Evolutionary conservation across 92 coral and sea anemone genomes (phyloP).

Genomic region (Umimayanthus chanpuru): DNA sequence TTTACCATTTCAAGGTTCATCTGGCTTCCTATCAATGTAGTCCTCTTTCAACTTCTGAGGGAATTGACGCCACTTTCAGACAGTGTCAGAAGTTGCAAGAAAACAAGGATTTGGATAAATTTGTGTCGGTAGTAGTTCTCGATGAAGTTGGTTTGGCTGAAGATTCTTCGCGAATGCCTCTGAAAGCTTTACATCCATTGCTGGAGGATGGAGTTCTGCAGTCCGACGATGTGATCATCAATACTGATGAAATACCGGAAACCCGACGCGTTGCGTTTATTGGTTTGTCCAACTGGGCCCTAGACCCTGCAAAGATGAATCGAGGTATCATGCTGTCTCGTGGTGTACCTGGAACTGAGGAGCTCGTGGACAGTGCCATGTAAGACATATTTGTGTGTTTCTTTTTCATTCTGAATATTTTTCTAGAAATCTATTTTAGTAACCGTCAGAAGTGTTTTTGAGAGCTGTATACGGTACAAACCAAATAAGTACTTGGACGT

Average conservation of each 20-base stretch:
- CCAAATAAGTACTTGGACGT: neutral
- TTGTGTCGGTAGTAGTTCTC: slow-evolving; percentile 85
- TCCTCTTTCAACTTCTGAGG: slow-evolving; percentile 89
- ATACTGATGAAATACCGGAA: slow-evolving; percentile 72
- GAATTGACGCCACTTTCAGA: slow-evolving; percentile 81
- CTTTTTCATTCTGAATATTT: neutral
- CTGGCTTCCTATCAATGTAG: slow-evolving; percentile 83
- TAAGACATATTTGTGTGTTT: slow-evolving; percentile 18
- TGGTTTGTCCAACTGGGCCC: slow-evolving; percentile 90
- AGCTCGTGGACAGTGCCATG: slow-evolving; percentile 78
- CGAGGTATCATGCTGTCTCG: slow-evolving; percentile 83
- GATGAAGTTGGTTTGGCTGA: slow-evolving; percentile 91
- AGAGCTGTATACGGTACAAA: neutral
- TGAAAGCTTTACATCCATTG: slow-evolving; percentile 79
- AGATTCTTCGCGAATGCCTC: slow-evolving; percentile 85
- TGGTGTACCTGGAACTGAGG: slow-evolving; percentile 68
- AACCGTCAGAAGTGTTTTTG: neutral
- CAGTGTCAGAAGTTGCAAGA: slow-evolving; percentile 79
- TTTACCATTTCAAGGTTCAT: slow-evolving; percentile 53
- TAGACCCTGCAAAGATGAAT: slow-evolving; percentile 88
- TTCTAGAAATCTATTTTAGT: neutral
- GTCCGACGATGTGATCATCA: slow-evolving; percentile 73
- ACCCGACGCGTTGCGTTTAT: slow-evolving; percentile 74
- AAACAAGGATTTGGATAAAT: slow-evolving; percentile 67
- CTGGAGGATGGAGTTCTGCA: slow-evolving; percentile 85